Evolutionary conservation across 2,888 invertebrate species (phyloP), one percentile per base, ranked within the genome.

Genomic region (Pecten maximus): DNA sequence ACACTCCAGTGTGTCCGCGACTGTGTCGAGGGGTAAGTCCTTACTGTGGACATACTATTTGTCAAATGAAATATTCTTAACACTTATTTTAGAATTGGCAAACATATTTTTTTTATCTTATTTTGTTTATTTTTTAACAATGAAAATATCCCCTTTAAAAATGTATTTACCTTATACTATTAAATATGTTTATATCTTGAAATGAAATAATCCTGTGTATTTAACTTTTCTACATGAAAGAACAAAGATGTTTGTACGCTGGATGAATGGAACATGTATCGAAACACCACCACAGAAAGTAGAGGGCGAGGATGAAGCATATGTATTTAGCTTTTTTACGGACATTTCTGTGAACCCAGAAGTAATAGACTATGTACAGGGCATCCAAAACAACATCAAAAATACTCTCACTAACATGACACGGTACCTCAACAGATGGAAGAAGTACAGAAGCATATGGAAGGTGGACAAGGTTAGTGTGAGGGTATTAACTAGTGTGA

Each of bases 251-350:
- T 98, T 99, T 95, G 97, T 98, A 0, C 98, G 99, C 15, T 99
- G 99, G 99, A 98, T 98, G 98, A 97, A 98, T 94, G 98, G 98
- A 19, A 98, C 98, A 0, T 99, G 99, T 95, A 95, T 98, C 0
- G 97, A 98, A 74, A 98, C 98, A 92, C 97, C 97, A 0, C 98
- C 98, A 0, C 97, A 98, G 93, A 97, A 97, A 93, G 97, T 97
- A 15, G 97, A 97, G 0, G 97, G 97, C 2, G 97, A 97, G 89
- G 98, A 97, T 94, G 97, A 97, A 86, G 97, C 97, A 91, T 97
- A 98, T 93, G 97, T 97, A 0, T 98, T 98, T 96, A 98, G 98
- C 0, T 99, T 98, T 97, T 98, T 98, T 95, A 98, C 98, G 92
- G 98, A 99, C 93, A 97, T 98, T 0, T 97, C 98, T 6, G 97